phyloP scores from a whole-genome alignment of 2,797 vertebrate genomes.

The Mormyrops attenuatus region DNA sequence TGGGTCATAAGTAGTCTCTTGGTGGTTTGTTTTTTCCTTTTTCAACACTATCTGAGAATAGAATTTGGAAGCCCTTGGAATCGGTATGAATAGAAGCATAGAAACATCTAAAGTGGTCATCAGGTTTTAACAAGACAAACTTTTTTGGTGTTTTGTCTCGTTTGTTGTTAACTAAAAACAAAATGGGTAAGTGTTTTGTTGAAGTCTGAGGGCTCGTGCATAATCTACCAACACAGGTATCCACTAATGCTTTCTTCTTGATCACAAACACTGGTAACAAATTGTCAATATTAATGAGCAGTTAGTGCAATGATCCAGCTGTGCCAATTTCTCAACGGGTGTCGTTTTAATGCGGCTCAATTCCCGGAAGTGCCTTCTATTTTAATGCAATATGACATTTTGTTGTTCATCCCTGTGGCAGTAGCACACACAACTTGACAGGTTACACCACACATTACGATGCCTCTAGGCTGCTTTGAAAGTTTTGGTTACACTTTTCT shows the following conservation, averaged over 20 bases:
- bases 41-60: background rate
- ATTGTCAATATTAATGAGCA: background rate
- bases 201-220: background rate
- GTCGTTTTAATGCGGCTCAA: background rate
- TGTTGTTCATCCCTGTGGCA: background rate
- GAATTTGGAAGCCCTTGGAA: background rate
- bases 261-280: background rate
- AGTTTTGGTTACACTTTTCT: background rate
- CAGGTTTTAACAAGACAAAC: background rate
- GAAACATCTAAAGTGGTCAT: background rate
- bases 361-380: background rate
- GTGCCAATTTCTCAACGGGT: background rate
- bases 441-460: background rate
- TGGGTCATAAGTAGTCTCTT: conserved; percentile 9
- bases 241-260: background rate
- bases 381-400: background rate
- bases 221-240: background rate
- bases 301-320: background rate
- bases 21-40: background rate
- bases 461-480: background rate
- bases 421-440: background rate
- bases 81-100: background rate
- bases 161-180: background rate
- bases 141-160: background rate
- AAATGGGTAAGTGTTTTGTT: background rate